Conservation (phyloP, 2,797 vertebrate species). For the Lithobates pipiens region DNA sequence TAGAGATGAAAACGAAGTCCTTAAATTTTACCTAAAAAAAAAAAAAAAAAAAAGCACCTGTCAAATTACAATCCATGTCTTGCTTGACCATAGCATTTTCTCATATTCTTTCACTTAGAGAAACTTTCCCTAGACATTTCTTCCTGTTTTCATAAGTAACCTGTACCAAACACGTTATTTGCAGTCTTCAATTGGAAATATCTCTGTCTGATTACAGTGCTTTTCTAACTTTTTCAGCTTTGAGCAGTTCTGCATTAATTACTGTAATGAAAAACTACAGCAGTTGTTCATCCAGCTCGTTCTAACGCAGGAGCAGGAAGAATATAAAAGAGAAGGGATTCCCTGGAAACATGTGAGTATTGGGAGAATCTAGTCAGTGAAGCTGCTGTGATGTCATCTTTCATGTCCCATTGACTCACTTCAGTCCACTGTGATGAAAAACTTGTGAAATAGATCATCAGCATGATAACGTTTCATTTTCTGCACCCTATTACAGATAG, state of each 20-base stretch:
- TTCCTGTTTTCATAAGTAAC: no score
- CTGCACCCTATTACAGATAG: conserved; percentile 80
- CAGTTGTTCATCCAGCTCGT: conserved; percentile 98
- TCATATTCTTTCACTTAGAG: no score
- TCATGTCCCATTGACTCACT: not conserved
- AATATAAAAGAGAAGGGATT: conserved; percentile 96
- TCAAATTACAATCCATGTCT: no score
- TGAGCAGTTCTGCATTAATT: conserved; percentile 99
- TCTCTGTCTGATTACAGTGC: not conserved
- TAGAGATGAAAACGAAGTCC: no score
- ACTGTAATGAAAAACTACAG: conserved; percentile 97
- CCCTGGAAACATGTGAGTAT: conserved; percentile 96
- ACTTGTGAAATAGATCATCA: not conserved
- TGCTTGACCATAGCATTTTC: no score
- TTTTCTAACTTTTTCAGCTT: conserved; percentile 77
- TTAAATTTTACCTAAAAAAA: no score
- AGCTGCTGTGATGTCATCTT: not conserved
- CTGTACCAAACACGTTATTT: not conserved
- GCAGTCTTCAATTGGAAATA: not conserved
- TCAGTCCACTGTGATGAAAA: no score
- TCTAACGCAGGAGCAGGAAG: conserved; percentile 96
- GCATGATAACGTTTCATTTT: not conserved
- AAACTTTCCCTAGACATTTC: no score
- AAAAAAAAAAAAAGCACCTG: no score
- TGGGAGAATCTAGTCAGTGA: not conserved